These are phyloP conservation scores for Calidris pygmaea DNA, from an alignment of 2,113 vertebrate species.

Conservation along the genomic window DNA sequence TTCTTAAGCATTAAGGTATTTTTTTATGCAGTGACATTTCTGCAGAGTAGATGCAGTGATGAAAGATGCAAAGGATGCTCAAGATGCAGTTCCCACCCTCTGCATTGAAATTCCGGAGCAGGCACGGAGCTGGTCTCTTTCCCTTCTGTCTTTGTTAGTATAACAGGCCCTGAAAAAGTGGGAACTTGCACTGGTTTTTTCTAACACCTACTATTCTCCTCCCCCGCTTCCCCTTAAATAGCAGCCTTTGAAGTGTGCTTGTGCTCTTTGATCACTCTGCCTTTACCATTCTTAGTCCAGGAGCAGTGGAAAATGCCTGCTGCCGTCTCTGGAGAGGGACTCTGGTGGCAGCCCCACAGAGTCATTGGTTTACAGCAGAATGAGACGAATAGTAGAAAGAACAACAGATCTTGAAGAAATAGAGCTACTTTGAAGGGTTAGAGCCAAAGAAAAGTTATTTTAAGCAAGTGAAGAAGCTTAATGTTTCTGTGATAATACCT, in stretches of 20 bases:
- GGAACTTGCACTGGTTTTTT: background rate
- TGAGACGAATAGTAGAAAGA: background rate
- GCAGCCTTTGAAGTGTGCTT: background rate
- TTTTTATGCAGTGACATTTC: background rate
- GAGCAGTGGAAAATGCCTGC: background rate
- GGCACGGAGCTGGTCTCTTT: background rate
- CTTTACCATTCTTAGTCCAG: background rate
- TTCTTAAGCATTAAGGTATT: background rate
- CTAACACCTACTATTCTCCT: background rate
- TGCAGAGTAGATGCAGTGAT: background rate
- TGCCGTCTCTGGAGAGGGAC: background rate
- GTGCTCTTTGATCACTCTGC: background rate
- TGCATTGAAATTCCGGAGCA: background rate
- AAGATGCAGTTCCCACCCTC: background rate
- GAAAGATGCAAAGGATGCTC: background rate
- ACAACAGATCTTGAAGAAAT: background rate
- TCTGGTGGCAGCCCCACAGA: background rate
- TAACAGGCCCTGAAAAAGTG: background rate
- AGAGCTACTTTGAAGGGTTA: background rate
- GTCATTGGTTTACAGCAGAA: background rate
- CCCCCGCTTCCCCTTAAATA: background rate
- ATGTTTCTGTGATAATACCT: background rate
- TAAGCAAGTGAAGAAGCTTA: background rate
- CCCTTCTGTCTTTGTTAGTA: background rate
- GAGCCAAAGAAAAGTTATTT: background rate